phyloP scores from a whole-genome alignment of 2,797 vertebrate species.

The Synanceia verrucosa region DNA sequence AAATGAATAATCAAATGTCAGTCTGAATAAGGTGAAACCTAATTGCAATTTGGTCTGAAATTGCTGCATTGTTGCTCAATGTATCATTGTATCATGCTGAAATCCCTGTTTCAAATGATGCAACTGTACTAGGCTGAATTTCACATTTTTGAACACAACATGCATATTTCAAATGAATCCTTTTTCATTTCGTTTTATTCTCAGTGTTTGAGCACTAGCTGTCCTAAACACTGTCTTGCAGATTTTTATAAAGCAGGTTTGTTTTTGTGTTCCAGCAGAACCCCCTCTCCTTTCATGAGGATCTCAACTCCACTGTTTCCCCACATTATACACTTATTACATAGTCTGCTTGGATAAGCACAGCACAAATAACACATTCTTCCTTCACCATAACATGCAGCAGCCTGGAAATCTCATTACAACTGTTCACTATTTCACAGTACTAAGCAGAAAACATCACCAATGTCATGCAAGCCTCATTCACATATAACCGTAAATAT shows the following conservation, averaged over 20 bases:
- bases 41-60: not conserved
- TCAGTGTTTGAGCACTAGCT: conserved; percentile 25
- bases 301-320: conserved; percentile 64
- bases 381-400: conserved; percentile 63
- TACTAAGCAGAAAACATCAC: conserved; percentile 45
- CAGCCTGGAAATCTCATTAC: conserved; percentile 72
- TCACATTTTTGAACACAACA: conserved; percentile 1
- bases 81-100: not conserved
- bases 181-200: conserved; percentile 33
- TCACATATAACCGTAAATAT: conserved; percentile 7
- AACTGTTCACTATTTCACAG: conserved; percentile 64
- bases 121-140: conserved; percentile 3
- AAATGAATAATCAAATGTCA: not conserved
- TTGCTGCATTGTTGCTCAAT: not conserved
- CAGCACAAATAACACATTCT: conserved; percentile 69
- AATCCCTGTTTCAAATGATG: not conserved
- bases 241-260: conserved; percentile 53
- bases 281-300: conserved; percentile 57
- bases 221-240: conserved; percentile 41
- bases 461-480: conserved; percentile 21
- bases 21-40: conserved; percentile 1
- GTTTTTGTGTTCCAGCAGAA: conserved; percentile 45
- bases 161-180: conserved; percentile 1
- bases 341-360: conserved; percentile 66
- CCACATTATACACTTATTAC: conserved; percentile 74